A percentile compares a stretch with the other conserved stretches of the same genome.
phyloP scores from a whole-genome alignment of 2,113 vertebrate genomes.

The Chroicocephalus ridibundus region DNA sequence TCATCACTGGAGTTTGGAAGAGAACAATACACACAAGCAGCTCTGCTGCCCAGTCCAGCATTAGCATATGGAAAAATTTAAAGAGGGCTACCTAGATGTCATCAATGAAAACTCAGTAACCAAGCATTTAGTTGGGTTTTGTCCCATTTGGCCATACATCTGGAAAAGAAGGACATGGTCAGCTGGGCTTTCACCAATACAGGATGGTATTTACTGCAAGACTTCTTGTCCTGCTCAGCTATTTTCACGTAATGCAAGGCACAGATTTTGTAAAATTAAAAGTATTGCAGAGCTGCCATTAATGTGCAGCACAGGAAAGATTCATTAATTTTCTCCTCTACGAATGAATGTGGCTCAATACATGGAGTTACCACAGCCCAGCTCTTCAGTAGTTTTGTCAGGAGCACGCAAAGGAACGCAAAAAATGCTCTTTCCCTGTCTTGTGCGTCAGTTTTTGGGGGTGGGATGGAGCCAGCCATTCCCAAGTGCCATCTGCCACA shows the following conservation, averaged over 20 bases:
- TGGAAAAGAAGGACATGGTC: background rate
- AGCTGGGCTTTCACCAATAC: background rate
- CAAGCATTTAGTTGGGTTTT: background rate
- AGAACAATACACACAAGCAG: background rate
- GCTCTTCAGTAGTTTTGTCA: background rate
- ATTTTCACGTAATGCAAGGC: background rate
- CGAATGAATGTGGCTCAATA: background rate
- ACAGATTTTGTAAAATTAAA: background rate
- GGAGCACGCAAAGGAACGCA: fast-evolving
- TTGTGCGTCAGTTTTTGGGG: background rate
- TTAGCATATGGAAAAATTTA: background rate
- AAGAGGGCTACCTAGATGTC: background rate
- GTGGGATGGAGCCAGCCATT: constrained; percentile 39
- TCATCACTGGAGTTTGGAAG: background rate
- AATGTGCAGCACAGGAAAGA: background rate
- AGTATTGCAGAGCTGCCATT: background rate
- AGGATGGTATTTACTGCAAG: background rate
- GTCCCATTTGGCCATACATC: background rate
- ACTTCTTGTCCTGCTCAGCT: background rate
- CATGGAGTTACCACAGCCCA: background rate
- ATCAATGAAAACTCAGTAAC: background rate
- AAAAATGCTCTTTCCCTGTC: background rate
- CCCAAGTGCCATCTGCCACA: background rate
- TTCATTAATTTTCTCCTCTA: background rate
- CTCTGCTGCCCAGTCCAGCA: background rate